Evolutionary conservation across 2,888 invertebrate genomes (phyloP), one percentile per base, ranked within the genome.

Genomic region (Hemithea aestivaria): DNA sequence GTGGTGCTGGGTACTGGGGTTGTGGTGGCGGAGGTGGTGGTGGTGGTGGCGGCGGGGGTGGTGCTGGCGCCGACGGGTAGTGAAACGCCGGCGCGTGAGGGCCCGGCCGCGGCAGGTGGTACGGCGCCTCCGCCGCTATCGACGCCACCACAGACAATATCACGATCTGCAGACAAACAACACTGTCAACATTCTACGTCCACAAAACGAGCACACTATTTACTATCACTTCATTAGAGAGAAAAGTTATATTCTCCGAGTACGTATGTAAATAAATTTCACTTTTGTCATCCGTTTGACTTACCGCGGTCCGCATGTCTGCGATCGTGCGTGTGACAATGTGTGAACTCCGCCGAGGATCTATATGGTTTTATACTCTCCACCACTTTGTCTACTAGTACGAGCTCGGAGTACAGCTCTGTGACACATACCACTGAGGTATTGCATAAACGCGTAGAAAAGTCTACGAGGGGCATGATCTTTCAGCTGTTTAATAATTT

Each of bases 281-380:
- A 74, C 76, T 74, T 67, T 69, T 58, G 52, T 46, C 43, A 39
- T 44, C 45, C 56, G 53, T 66, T 34, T 44, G 44, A 85, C 85
- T 84, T 67, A 87, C 85, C 82, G 78, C 77, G 65, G 67, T 73
- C 65, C 70, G 78, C 85, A 84, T 84, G 71, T 56, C 63, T 66
- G 58, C 51, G 61, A 54, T 53, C 62, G 65, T 64, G 69, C 56
- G 63, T 59, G 62, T 56, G 61, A 58, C 60, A 65, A 67, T 79
- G 74, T 81, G 73, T 69, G 64, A 52, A 48, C 51, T 47, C 48
- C 39, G 56, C 45, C 32, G 48, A 51, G 51, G 51, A 51, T 56
- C 60, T 56, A 48, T 59, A 53, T 48, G 57, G 66, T 67, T 83
- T 75, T 85, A 84, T 83, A 83, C 58, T 48, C 58, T 45, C 76